Conservation (phyloP, 2,888 invertebrate genomes). For the Drosophila formosana region DNA sequence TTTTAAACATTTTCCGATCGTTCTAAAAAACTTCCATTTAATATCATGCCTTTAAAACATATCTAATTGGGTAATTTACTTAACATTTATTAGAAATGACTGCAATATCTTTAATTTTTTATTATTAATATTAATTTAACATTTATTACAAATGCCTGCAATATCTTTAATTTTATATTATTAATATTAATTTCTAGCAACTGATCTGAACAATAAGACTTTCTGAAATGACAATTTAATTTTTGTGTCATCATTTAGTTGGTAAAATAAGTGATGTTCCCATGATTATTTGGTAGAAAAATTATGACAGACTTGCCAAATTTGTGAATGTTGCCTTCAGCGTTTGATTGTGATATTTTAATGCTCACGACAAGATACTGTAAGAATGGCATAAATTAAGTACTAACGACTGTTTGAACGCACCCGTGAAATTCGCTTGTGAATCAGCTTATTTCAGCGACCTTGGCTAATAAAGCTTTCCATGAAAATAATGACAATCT, state of each 20-base stretch:
- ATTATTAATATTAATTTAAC: too few species aligned
- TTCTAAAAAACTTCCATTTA: background rate
- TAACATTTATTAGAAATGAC: too few species aligned
- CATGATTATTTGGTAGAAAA: background rate
- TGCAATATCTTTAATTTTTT: too few species aligned
- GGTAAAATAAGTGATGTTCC: too few species aligned
- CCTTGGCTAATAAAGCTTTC: conserved; percentile 69
- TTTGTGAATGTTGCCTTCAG: background rate
- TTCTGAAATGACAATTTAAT: too few species aligned
- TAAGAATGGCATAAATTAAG: conserved; percentile 13
- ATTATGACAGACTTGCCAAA: background rate
- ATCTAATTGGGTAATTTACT: too few species aligned
- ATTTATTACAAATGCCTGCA: too few species aligned
- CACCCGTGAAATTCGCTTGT: conserved; percentile 1
- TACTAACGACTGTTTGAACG: conserved; percentile 6
- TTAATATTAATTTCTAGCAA: too few species aligned
- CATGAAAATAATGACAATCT: conserved; percentile 1
- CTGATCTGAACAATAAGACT: too few species aligned
- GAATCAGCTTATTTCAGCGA: conserved; percentile 51
- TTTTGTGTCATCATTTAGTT: too few species aligned
- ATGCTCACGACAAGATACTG: conserved; percentile 1
- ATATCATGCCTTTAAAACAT: too few species aligned
- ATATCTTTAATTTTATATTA: too few species aligned
- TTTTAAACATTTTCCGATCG: background rate
- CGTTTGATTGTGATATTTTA: background rate